These are phyloP conservation scores for Cephus spinipes DNA, from an alignment of 2,888 invertebrate species.

Conservation along the genomic window DNA sequence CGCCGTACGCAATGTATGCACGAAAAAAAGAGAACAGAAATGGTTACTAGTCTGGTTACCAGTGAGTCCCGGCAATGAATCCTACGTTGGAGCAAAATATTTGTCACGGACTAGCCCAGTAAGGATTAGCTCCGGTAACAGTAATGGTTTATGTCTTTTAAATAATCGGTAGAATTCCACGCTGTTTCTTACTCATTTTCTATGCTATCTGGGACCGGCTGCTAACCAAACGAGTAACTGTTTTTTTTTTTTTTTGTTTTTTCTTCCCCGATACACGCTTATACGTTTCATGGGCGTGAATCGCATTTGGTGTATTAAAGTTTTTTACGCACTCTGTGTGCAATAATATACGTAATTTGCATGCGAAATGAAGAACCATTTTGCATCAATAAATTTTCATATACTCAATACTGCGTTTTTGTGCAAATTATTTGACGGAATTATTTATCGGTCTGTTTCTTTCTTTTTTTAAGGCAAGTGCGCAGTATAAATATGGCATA, in stretches of 20 bases:
- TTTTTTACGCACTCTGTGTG: neutral
- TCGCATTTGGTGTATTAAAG: neutral
- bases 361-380: neutral
- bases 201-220: too few relatives aligned
- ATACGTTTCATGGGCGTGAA: neutral
- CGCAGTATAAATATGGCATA: slow-evolving; percentile 35
- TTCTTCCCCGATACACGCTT: neutral
- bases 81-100: too few relatives aligned
- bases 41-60: too few relatives aligned
- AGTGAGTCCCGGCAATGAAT: too few relatives aligned
- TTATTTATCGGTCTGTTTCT: neutral
- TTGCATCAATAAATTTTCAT: neutral
- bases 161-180: too few relatives aligned
- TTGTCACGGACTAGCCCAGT: too few relatives aligned
- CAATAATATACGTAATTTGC: neutral
- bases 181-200: too few relatives aligned
- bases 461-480: slow-evolving; percentile 44
- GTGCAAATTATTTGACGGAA: neutral
- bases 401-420: neutral
- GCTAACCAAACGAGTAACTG: too few relatives aligned
- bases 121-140: too few relatives aligned
- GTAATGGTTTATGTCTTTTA: too few relatives aligned
- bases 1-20: neutral
- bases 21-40: too few relatives aligned
- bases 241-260: too few relatives aligned